These are phyloP conservation scores for Chaetoderma sp. DNA, from an alignment of 2,888 invertebrate species.

Conservation along the genomic window DNA sequence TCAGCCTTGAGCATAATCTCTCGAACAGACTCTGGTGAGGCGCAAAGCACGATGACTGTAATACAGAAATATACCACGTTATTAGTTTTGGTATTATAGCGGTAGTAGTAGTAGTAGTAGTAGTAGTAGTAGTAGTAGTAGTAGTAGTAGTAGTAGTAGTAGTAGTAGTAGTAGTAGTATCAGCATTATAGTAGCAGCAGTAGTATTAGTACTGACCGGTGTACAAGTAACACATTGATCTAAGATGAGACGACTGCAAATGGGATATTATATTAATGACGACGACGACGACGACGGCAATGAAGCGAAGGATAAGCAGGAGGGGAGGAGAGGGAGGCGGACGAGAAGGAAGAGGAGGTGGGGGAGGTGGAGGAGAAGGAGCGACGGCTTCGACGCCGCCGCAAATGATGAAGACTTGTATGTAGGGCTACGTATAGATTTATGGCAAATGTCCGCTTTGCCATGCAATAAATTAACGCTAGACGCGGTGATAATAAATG, in stretches of 20 bases:
- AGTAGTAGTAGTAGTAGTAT: no score
- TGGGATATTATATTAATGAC: neutral
- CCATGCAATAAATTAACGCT: no score
- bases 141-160: neutral
- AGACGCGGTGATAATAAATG: no score
- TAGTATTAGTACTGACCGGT: neutral
- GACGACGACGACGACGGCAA: neutral
- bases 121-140: neutral
- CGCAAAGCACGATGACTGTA: slow-evolving; percentile 95
- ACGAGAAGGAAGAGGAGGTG: no score
- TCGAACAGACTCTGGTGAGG: slow-evolving; percentile 87
- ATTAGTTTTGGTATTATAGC: neutral
- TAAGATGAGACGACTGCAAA: neutral
- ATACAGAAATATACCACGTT: slow-evolving; percentile 44
- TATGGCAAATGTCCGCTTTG: no score
- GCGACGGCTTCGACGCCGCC: no score
- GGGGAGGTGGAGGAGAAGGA: no score
- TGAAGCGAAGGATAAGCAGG: no score
- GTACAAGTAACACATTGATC: neutral
- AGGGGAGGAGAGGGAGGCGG: no score
- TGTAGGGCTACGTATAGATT: no score
- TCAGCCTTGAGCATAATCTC: slow-evolving; percentile 95
- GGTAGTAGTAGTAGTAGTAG: neutral
- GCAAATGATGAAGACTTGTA: no score
- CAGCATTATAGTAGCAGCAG: no score